Base-by-base conservation (phyloP, 2,888 invertebrate species). In the Ennomos fuscantarius region DNA sequence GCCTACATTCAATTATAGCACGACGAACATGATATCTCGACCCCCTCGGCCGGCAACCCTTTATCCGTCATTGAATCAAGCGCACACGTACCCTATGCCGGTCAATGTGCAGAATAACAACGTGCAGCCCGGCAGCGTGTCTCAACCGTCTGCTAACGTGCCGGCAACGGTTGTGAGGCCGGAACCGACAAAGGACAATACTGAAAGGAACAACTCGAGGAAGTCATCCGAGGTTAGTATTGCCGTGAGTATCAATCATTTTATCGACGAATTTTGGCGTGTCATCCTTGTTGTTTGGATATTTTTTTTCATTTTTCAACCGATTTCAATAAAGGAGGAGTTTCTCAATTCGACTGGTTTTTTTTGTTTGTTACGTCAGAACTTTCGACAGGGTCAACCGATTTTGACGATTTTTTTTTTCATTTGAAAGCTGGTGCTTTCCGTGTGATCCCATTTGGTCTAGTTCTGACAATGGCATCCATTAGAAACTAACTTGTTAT, bases 11-110 rank as follows among this genome's bases (percentile, higher is more conserved):
- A 91, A 89, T 62, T 91, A 87, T 55, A 85, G 66, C 39, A 88
- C 89, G 1, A 91, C 91, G 0, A 91, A 89, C 39, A 82, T 92
- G 87, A 89, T 91, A 64, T 71, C 89, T 0, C 70, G 89, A 35
- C 84, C 89, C 0, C 76, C 87, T 0, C 72, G 84, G 11, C 89
- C 89, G 0, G 66, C 67, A 8, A 70, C 46, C 11, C 34, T 90
- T 31, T 90, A 90, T 55, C 89, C 91, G 0, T 85, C 84, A 53
- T 55, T 87, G 15, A 80, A 65, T 60, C 90, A 87, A 56, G 66
- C 72, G 39, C 86, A 87, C 51, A 68, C 74, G 0, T 91, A 89
- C 59, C 87, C 89, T 36, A 41, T 46, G 48, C 39, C 46, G 36
- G 31, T 35, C 9, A 57, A 35, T 13, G 51, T 56, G 37, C 51